These are phyloP conservation scores for Drosophila vallismaia DNA, from an alignment of 2,888 invertebrate genomes.

Conservation along the genomic window DNA sequence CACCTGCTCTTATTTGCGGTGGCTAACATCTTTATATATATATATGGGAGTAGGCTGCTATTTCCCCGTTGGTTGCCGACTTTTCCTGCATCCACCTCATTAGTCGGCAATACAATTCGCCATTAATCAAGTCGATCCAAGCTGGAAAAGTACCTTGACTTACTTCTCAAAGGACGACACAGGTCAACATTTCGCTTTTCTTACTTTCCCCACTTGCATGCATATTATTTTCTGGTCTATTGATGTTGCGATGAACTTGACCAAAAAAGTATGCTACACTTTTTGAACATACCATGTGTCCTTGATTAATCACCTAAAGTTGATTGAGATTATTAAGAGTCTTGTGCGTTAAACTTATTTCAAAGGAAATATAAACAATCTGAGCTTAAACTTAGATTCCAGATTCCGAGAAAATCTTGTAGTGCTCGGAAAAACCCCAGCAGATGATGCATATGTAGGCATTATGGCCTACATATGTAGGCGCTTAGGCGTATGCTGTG, in stretches of 20 bases:
- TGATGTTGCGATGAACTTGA: neutral
- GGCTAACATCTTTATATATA: neutral
- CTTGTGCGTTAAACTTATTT: neutral
- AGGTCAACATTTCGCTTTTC: too few relatives aligned
- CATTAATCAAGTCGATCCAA: conserved; percentile 59
- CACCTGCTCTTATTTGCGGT: conserved; percentile 23
- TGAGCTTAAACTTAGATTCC: conserved; percentile 3
- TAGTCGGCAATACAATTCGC: conserved; percentile 48
- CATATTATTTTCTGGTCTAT: neutral
- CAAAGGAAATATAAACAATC: neutral
- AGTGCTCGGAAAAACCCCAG: neutral
- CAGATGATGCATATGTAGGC: conserved; percentile 15
- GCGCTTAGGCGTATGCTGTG: neutral
- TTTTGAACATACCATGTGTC: neutral
- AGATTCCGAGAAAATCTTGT: neutral
- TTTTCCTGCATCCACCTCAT: conserved; percentile 52
- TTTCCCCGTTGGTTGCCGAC: neutral
- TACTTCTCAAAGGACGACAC: too few relatives aligned
- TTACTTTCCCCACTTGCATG: neutral
- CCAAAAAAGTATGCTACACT: neutral
- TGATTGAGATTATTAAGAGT: neutral
- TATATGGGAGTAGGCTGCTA: neutral
- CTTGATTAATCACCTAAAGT: neutral
- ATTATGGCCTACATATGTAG: conserved; percentile 16
- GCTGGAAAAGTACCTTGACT: too few relatives aligned